Percentiles rank a stretch among this genome's conserved stretches.
Conservation (phyloP, 2,888 invertebrate genomes). For the Temnothorax unifasciatus region DNA sequence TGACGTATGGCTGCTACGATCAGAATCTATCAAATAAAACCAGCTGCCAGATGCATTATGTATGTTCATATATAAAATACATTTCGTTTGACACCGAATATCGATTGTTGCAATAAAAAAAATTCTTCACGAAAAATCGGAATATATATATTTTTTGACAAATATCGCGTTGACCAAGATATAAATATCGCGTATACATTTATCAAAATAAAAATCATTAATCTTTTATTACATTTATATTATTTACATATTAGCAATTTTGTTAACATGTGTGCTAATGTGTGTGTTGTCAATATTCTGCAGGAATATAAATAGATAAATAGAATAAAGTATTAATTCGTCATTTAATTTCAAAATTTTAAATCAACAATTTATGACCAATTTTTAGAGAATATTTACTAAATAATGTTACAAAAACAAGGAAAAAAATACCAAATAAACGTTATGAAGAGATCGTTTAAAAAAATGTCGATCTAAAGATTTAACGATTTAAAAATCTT, state of each 20-base stretch:
- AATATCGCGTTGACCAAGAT: neutral
- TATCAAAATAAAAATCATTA: neutral
- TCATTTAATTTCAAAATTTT: neutral
- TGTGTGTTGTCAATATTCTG: neutral
- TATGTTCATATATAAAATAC: constrained; percentile 4
- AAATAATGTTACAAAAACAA: neutral
- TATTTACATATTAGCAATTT: constrained; percentile 6
- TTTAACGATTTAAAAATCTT: neutral
- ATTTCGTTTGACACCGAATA: constrained; percentile 6
- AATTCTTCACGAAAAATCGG: neutral
- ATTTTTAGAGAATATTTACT: neutral
- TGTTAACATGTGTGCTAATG: neutral
- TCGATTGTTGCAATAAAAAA: neutral
- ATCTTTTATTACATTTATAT: neutral
- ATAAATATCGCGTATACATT: neutral
- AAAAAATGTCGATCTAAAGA: neutral
- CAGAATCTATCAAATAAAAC: constrained; percentile 13
- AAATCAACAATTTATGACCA: neutral
- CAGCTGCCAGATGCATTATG: constrained; percentile 1
- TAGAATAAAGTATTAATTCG: neutral
- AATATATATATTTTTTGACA: neutral
- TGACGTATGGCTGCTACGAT: neutral
- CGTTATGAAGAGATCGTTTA: neutral
- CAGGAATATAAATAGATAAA: neutral
- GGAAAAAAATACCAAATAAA: neutral